Evolutionary conservation across 2,797 vertebrate species (phyloP).

Genomic region (Megaceryle alcyon): DNA sequence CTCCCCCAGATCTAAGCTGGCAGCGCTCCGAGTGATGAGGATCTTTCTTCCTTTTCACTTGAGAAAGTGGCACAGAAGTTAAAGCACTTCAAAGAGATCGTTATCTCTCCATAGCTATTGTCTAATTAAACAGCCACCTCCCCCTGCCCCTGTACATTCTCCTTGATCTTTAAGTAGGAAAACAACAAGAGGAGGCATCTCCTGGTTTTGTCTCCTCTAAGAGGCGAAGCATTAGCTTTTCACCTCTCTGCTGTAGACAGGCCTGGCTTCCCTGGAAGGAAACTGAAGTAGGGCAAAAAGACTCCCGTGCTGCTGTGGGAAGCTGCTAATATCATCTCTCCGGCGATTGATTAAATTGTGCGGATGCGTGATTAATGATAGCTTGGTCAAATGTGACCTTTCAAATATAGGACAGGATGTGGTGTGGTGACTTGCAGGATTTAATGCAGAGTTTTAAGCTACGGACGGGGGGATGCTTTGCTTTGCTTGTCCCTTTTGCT

Average conservation of each 20-base stretch:
- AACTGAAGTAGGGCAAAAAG: background rate
- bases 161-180: constrained; percentile 56
- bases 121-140: constrained; percentile 57
- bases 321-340: background rate
- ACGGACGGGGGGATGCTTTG: background rate
- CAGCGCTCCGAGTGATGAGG: constrained; percentile 33
- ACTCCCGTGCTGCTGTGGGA: background rate
- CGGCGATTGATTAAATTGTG: constrained; percentile 11
- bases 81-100: constrained; percentile 60
- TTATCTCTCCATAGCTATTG: constrained; percentile 46
- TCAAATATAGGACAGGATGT: background rate
- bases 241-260: background rate
- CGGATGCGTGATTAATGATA: constrained; percentile 31
- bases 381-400: constrained; percentile 47
- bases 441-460: constrained; percentile 2
- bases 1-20: constrained; percentile 41
- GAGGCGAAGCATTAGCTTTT: background rate
- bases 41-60: constrained; percentile 27
- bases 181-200: constrained; percentile 23
- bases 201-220: background rate
- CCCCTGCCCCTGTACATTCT: background rate
- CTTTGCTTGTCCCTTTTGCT: constrained; percentile 33
- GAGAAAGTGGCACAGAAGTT: constrained; percentile 47
- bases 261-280: background rate
- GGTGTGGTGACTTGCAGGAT: constrained; percentile 39